Conservation (phyloP, 2,113 vertebrate genomes). For the Galeopterus variegatus region DNA sequence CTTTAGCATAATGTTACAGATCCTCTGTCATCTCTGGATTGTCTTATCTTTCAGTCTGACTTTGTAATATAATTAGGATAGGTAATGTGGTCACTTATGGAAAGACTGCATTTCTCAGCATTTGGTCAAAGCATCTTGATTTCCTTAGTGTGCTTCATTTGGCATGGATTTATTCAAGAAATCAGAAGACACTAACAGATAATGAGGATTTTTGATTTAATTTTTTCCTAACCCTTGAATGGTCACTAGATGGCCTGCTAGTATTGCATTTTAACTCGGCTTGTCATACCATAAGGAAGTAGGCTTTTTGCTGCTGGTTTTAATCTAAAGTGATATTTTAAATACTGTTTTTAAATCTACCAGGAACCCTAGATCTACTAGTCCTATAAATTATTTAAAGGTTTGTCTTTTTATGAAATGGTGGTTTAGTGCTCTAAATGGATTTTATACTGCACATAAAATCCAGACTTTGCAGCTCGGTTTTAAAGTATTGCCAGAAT, state of each 20-base stretch:
- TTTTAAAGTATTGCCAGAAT: conserved; percentile 66
- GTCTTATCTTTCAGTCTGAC: background rate
- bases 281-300: conserved; percentile 33
- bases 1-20: background rate
- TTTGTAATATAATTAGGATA: background rate
- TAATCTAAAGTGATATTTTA: conserved; percentile 80
- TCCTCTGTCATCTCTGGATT: background rate
- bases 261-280: conserved; percentile 75
- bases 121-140: background rate
- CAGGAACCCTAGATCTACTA: conserved; percentile 77
- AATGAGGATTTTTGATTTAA: background rate
- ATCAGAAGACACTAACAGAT: background rate
- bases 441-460: conserved; percentile 64
- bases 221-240: conserved; percentile 15
- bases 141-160: background rate
- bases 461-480: conserved; percentile 57
- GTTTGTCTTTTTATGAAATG: conserved; percentile 72
- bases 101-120: background rate
- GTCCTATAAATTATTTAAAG: conserved; percentile 80
- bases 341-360: conserved; percentile 78
- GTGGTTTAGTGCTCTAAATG: conserved; percentile 69
- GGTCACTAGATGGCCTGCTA: conserved; percentile 90
- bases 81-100: background rate
- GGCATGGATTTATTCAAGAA: background rate
- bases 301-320: conserved; percentile 67